Evolutionary conservation across 2,888 invertebrate genomes (phyloP), one percentile per base, ranked within the genome.

Genomic region (Dynastes maya): DNA sequence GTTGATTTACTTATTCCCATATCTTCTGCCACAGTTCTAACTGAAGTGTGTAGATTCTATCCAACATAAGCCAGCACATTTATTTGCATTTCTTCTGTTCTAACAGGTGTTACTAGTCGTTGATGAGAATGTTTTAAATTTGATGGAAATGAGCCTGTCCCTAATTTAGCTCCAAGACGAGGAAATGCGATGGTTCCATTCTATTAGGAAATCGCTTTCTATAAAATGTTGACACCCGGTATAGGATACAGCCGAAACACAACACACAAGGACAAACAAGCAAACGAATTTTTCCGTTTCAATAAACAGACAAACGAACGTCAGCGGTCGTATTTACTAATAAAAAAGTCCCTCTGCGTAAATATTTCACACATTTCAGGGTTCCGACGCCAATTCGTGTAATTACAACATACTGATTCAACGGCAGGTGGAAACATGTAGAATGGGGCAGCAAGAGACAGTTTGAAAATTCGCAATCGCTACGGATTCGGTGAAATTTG

Each of bases 331-430:
- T 58, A 16, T 16, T 16, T 22, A 58, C 55, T 0, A 58, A 58
- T 58, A 58, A 58, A 58, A 58, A 58, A 58, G 2, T 58, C 55
- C 55, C 55, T 22, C 22, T 22, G 55, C 27, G 22, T 58, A 58
- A 58, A 58, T 58, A 58, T 58, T 58, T 58, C 22, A 58, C 55
- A 58, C 22, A 58, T 58, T 58, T 58, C 55, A 58, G 5, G 55
- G 22, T 58, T 58, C 22, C 22, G 22, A 58, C 8, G 22, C 6
- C 27, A 22, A 58, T 58, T 58, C 22, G 22, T 22, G 22, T 58
- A 58, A 58, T 58, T 58, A 58, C 55, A 58, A 58, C 0, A 16
- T 58, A 58, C 8, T 16, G 55, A 58, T 58, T 27, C 55, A 27
- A 22, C 6, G 55, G 16, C 2, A 8, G 55, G 8, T 16, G 2